These are phyloP conservation scores for Salpingus planirostris DNA, from an alignment of 2,888 invertebrate genomes.

Conservation along the genomic window DNA sequence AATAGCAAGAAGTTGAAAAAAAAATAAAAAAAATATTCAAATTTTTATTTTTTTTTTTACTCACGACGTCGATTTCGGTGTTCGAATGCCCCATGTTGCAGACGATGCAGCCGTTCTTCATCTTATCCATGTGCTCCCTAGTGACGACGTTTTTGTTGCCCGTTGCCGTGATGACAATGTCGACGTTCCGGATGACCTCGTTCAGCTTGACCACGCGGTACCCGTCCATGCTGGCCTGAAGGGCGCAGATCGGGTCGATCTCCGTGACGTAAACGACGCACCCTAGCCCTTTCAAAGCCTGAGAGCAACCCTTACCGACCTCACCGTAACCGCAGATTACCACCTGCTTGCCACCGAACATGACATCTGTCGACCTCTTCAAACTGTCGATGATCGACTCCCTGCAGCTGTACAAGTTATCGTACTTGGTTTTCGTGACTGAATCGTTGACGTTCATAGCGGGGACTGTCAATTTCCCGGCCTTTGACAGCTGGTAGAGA, in stretches of 20 bases:
- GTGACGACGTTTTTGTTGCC: slow-evolving; percentile 96
- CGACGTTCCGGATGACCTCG: slow-evolving; percentile 87
- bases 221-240: slow-evolving; percentile 97
- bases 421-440: slow-evolving; percentile 96
- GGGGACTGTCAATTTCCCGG: slow-evolving; percentile 86
- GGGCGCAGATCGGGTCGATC: slow-evolving; percentile 95
- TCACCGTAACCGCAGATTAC: slow-evolving; percentile 96
- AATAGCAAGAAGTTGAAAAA: slow-evolving; percentile 4
- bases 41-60: slow-evolving; percentile 31
- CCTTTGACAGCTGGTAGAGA: slow-evolving; percentile 89
- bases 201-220: slow-evolving; percentile 90
- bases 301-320: slow-evolving; percentile 94
- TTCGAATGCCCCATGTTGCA: slow-evolving; percentile 98
- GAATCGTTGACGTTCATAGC: slow-evolving; percentile 99
- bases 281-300: slow-evolving; percentile 88
- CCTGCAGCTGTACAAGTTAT: slow-evolving; percentile 92
- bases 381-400: slow-evolving; percentile 78
- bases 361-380: slow-evolving; percentile 87
- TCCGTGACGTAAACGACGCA: slow-evolving; percentile 90
- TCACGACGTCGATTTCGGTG: slow-evolving; percentile 88
- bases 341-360: slow-evolving; percentile 97
- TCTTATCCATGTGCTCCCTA: slow-evolving; percentile 90
- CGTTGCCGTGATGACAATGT: slow-evolving; percentile 95
- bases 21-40: slow-evolving; percentile 4
- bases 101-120: slow-evolving; percentile 91